phyloP scores from a whole-genome alignment of 2,888 invertebrate genomes.

The Heliconius charithonia region DNA sequence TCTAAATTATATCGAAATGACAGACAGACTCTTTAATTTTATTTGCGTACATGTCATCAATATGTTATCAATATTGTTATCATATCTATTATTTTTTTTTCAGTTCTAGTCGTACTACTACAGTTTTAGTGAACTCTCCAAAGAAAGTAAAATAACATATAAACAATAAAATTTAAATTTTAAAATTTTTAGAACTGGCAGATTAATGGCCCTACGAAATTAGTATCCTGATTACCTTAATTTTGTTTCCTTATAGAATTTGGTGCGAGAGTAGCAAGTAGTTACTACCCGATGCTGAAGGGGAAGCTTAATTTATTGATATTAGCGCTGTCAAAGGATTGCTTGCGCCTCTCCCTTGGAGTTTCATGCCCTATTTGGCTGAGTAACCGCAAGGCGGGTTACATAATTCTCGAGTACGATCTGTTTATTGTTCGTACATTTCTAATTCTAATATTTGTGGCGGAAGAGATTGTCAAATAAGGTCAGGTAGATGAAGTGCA shows the following conservation, averaged over 20 bases:
- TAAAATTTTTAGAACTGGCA: neutral
- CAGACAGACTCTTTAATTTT: too few species aligned
- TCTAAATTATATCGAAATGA: too few species aligned
- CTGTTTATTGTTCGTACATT: constrained; percentile 13
- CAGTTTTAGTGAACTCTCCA: neutral
- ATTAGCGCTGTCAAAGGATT: constrained; percentile 39
- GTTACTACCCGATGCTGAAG: constrained; percentile 12
- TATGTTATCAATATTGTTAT: too few species aligned
- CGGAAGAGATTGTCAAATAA: neutral
- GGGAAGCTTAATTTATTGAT: constrained; percentile 43
- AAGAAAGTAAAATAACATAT: neutral
- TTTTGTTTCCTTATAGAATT: constrained; percentile 5
- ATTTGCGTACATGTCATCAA: too few species aligned
- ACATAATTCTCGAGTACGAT: constrained; percentile 22
- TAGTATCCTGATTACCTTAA: neutral
- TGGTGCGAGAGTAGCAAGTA: constrained; percentile 23
- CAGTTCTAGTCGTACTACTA: neutral
- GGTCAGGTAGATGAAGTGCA: neutral
- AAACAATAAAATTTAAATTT: neutral
- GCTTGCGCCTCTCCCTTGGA: constrained; percentile 29
- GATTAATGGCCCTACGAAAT: constrained; percentile 6
- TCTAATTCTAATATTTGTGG: constrained; percentile 20
- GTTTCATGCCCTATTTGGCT: constrained; percentile 35
- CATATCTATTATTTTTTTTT: neutral
- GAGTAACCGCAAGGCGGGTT: constrained; percentile 30